phyloP scores from a whole-genome alignment of 1,140 invertebrate genomes.

The Pseudomyrmex concolor region DNA sequence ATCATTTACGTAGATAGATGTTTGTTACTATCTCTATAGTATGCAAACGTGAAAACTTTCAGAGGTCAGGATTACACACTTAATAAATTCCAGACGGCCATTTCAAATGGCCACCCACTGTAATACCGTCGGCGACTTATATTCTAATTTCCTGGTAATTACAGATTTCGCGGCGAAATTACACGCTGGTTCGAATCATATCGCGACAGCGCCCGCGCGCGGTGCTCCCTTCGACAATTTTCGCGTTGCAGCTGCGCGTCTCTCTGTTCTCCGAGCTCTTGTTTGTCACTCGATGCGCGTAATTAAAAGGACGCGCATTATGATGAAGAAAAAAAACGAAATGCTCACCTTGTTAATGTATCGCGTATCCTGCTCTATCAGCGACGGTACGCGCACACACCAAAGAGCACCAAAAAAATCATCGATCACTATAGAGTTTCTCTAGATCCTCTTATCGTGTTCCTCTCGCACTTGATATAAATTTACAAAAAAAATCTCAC shows the following conservation, averaged over 20 bases:
- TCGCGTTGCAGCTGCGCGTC: constrained; percentile 28
- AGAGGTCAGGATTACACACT: too few relatives aligned
- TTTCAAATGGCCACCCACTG: background rate
- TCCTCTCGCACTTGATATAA: constrained; percentile 39
- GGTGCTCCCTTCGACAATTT: constrained; percentile 34
- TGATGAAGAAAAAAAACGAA: background rate
- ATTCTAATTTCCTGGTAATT: constrained; percentile 50
- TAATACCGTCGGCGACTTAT: constrained; percentile 23
- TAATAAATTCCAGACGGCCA: background rate
- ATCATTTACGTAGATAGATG: background rate
- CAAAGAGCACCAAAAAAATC: constrained; percentile 68
- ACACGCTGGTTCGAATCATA: constrained; percentile 14
- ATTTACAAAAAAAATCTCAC: constrained; percentile 39
- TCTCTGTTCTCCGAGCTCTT: background rate
- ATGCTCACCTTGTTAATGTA: constrained; percentile 63
- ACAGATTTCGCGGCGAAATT: constrained; percentile 42
- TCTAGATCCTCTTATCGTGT: constrained; percentile 18
- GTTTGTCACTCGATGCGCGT: constrained; percentile 20
- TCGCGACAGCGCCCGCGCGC: constrained; percentile 27
- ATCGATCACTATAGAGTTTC: constrained; percentile 64
- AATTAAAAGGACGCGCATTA: constrained; percentile 24
- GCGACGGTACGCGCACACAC: constrained; percentile 67
- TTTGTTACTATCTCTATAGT: background rate
- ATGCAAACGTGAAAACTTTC: background rate
- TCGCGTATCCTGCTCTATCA: constrained; percentile 50